A percentile compares a stretch with the other conserved stretches of the same genome.
These are phyloP conservation scores for Chelon labrosus DNA, from an alignment of 2,797 vertebrate species.

Conservation along the genomic window DNA sequence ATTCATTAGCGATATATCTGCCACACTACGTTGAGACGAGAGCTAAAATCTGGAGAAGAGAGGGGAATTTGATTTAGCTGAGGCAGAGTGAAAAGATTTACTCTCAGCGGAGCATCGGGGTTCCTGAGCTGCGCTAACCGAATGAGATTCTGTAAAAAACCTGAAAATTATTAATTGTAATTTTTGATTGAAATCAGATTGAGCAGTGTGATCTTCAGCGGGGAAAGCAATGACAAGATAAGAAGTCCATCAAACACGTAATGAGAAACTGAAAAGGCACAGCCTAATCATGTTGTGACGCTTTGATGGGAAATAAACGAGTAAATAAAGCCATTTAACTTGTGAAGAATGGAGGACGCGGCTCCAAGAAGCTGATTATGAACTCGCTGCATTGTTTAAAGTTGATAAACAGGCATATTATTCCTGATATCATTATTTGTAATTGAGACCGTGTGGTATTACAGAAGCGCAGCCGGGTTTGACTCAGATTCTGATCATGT, in stretches of 20 bases:
- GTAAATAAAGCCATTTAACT: slow-evolving; percentile 57
- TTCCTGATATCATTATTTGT: slow-evolving; percentile 12
- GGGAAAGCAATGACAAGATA: slow-evolving; percentile 51
- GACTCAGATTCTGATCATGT: background rate
- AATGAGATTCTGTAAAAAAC: slow-evolving; percentile 30
- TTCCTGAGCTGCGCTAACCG: slow-evolving; percentile 27
- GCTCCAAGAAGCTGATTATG: slow-evolving; percentile 41
- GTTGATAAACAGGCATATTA: background rate
- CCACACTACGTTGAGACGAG: slow-evolving; percentile 7
- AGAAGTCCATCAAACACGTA: slow-evolving; percentile 49
- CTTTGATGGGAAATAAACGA: slow-evolving; percentile 60
- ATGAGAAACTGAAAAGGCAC: slow-evolving; percentile 50
- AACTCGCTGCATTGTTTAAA: slow-evolving; percentile 18
- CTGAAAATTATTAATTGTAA: slow-evolving; percentile 53
- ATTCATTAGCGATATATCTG: slow-evolving; percentile 39
- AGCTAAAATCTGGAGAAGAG: slow-evolving; percentile 25
- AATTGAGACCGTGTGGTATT: slow-evolving; percentile 8
- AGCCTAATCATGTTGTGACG: slow-evolving; percentile 49
- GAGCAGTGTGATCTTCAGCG: slow-evolving; percentile 39
- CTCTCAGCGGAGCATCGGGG: slow-evolving; percentile 40
- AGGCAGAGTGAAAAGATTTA: slow-evolving; percentile 50
- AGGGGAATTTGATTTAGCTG: slow-evolving; percentile 40
- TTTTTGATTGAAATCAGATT: slow-evolving; percentile 62
- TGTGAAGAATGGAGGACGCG: slow-evolving; percentile 17
- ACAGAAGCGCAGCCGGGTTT: background rate